phyloP scores from a whole-genome alignment of 2,113 vertebrate genomes.

The Australoheros scitulus region DNA sequence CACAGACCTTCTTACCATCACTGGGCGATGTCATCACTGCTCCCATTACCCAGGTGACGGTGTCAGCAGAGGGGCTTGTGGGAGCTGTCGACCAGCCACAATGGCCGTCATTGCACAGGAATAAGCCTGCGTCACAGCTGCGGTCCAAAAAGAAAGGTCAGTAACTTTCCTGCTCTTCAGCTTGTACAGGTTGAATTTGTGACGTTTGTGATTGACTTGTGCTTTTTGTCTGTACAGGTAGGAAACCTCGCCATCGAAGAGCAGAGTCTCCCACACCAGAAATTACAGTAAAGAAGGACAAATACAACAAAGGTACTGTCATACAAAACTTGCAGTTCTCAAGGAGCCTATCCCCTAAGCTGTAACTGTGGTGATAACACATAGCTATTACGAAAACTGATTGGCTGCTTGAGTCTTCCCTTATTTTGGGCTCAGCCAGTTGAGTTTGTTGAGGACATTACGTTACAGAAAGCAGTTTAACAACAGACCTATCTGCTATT shows the following conservation, averaged over 20 bases:
- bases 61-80: conserved; percentile 87
- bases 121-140: conserved; percentile 80
- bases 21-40: conserved; percentile 85
- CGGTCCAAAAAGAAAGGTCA: conserved; percentile 90
- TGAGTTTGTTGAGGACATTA: no score
- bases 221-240: conserved; percentile 77
- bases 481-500: not conserved
- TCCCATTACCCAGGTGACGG: conserved; percentile 88
- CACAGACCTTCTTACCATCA: conserved; percentile 79
- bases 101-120: conserved; percentile 68
- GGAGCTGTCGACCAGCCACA: conserved; percentile 86
- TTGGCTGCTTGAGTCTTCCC: no score
- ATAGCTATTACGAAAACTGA: no score
- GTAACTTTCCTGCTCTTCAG: conserved; percentile 2
- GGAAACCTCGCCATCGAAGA: conserved; percentile 84
- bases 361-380: no score
- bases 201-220: not conserved
- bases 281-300: conserved; percentile 91
- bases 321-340: not conserved
- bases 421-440: no score
- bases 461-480: no score
- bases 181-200: not conserved
- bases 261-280: conserved; percentile 93
- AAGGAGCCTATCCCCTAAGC: no score
- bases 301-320: conserved; percentile 91